Evolutionary conservation across 2,113 vertebrate genomes (phyloP), one percentile per base, ranked within the genome.

Genomic region (Laticauda laticaudata): DNA sequence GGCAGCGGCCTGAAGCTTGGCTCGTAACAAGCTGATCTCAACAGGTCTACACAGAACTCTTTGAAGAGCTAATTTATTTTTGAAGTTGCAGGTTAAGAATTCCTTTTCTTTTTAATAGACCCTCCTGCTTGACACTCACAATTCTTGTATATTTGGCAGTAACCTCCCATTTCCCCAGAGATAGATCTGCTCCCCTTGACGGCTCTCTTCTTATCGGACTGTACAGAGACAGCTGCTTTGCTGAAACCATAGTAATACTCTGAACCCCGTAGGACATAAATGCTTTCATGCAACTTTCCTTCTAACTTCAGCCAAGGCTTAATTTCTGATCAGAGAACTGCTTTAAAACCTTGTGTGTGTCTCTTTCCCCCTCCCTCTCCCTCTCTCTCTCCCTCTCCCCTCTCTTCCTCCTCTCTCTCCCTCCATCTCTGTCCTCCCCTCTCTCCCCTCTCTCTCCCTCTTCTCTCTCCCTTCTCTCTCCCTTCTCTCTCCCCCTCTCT

Each of bases 61-160:
- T 87, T 53, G 23, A 93, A 34, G 92, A 93, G 92, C 89, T 93
- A 93, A 93, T 93, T 93, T 93, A 93, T 93, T 93, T 93, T 90
- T 93, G 53, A 90, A 89, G 86, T 89, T 90, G 88, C 75, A 90
- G 92, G 88, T 90, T 89, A 86, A 88, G 45, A 29, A 75, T 69
- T 59, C 5, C 10, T 51, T 81, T 75, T n/a, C 10, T 61, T 81
- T 29, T n/a, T 55, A 5, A 14, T 23, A 12, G 29, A 34, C 54
- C 11, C 21, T 11, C 55, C 34, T 4, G 8, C 34, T 20, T 21
- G 6, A 81, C 75, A 81, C 34, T 39, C 34, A 81, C 75, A 81
- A 9, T 39, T 39, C 18, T 18, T 21, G 34, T 20, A 81, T 21
- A 81, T 21, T 81, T 81, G 69, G 69, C n/a, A 39, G n/a, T 20